Evolutionary conservation across 2,797 vertebrate genomes (phyloP), one percentile per base, ranked within the genome.

Genomic region (Naso thynnoides): DNA sequence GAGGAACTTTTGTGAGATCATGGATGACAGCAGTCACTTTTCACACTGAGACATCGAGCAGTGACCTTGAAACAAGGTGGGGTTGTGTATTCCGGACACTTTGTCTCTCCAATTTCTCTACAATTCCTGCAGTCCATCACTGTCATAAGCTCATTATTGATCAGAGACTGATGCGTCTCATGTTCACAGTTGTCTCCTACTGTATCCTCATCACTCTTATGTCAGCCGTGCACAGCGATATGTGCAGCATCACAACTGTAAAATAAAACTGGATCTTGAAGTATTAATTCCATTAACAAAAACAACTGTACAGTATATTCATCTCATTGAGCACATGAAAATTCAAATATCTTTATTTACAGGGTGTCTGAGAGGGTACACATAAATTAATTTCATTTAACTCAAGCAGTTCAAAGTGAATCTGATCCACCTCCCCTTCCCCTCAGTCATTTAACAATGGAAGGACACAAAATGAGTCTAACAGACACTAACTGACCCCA

Each of bases 121-220:
- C 90, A 74, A 92, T 89, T 92, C 85, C 86, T 91, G 81, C 89
- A 83, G 92, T 94, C 91, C 90, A 91, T 95, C 93, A 94, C 83
- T 93, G 94, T 94, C 94, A 92, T 82, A 85, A 91, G 87, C 87
- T 87, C 81, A 80, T 87, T 94, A 95, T 95, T 93, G 94, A 95
- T 94, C 88, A 89, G 89, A 86, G 83, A 74, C 79, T 79, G 83
- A 89, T 86, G 90, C 89, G n/a, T 87, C 88, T 93, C 90, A 90
- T 91, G 91, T 92, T 92, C 92, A 83, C 87, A 76, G 76, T 85
- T 64, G 87, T 90, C 87, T 91, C 42, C 68, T 38, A 24, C 68
- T 61, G 81, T 75, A 63, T 75, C 60, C 82, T 77, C 86, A 86
- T 93, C 84, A 75, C 74, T 86, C 85, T 69, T 72, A 9, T 57